phyloP scores from a whole-genome alignment of 1,140 invertebrate species.

The Arion vulgaris region DNA sequence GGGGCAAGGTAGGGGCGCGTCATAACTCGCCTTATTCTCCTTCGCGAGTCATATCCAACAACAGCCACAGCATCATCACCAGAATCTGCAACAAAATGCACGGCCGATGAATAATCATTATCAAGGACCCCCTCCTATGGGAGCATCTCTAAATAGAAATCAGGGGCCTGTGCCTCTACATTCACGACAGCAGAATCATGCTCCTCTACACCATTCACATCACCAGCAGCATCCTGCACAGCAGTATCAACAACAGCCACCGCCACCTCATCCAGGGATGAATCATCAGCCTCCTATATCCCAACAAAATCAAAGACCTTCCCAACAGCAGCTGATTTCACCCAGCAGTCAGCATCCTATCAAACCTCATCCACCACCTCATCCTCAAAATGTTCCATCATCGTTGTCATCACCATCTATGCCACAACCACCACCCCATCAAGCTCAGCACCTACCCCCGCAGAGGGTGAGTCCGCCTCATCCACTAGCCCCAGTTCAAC shows the following conservation, averaged over 20 bases:
- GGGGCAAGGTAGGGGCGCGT: background rate
- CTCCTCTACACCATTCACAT: background rate
- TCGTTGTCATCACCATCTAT: conserved; percentile 6
- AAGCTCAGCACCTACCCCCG: conserved; percentile 1
- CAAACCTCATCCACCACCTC: conserved; percentile 16
- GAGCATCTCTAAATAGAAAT: background rate
- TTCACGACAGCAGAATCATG: conserved; percentile 4
- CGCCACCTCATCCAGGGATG: background rate
- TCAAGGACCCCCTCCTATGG: conserved; percentile 4
- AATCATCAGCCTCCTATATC: background rate
- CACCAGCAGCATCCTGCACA: background rate
- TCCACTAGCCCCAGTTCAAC: background rate
- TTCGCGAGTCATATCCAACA: background rate
- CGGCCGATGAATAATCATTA: conserved; percentile 30
- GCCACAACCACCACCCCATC: conserved; percentile 3
- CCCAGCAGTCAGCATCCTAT: background rate
- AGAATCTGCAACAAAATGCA: background rate
- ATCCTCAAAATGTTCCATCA: background rate
- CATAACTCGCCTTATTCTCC: conserved; percentile 17
- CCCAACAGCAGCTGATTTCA: conserved; percentile 18
- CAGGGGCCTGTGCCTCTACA: conserved; percentile 11
- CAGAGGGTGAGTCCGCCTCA: conserved; percentile 5
- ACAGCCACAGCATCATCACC: background rate
- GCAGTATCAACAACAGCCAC: conserved; percentile 17
- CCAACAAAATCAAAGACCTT: background rate